Percentiles rank a stretch among this genome's conserved stretches.
Conservation (phyloP, 2,113 vertebrate species). For the Ciconia stormi region DNA sequence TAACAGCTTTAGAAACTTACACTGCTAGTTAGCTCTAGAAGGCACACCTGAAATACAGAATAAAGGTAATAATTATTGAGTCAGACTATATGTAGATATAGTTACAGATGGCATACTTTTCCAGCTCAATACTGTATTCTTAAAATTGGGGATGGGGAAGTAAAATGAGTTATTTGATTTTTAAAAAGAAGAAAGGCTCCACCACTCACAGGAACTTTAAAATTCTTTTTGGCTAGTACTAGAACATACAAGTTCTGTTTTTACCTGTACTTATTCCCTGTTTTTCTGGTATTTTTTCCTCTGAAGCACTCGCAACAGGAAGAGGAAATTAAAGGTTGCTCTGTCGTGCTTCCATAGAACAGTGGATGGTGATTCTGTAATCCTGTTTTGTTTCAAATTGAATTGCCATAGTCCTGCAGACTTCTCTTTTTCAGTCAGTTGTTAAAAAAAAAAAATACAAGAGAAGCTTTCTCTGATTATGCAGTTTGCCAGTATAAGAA, state of each 20-base stretch:
- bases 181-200: background rate
- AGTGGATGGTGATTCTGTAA: background rate
- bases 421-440: background rate
- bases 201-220: background rate
- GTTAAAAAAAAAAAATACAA: background rate
- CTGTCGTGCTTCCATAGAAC: background rate
- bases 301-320: background rate
- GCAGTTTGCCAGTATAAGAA: background rate
- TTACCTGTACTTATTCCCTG: background rate
- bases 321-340: slow-evolving; percentile 11
- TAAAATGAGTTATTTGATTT: background rate
- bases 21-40: background rate
- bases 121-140: background rate
- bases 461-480: background rate
- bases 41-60: background rate
- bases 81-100: background rate
- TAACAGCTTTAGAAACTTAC: background rate
- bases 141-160: background rate
- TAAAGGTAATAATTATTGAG: background rate
- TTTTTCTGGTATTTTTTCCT: background rate
- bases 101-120: background rate
- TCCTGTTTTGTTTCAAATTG: background rate
- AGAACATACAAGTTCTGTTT: background rate
- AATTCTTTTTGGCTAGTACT: background rate
- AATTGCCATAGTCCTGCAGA: background rate